Conservation (phyloP, 2,113 vertebrate genomes). For the Anolis sagrei region DNA sequence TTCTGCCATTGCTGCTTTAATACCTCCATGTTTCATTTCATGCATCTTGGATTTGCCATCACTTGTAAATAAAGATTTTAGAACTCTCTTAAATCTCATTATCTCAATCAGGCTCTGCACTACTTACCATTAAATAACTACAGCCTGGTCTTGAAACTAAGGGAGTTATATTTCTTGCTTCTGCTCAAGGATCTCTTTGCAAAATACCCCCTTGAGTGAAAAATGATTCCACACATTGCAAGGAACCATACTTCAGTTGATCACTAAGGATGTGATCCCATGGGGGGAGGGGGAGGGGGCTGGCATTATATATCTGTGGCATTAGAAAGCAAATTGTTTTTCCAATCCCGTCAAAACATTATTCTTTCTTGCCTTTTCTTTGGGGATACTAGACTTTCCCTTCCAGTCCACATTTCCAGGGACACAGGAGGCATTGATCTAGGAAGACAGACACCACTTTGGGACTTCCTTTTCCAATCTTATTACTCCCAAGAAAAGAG, state of each 20-base stretch:
- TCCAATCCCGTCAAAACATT: no score
- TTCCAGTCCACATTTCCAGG: no score
- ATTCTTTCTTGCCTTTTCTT: no score
- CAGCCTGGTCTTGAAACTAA: not conserved
- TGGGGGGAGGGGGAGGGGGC: no score
- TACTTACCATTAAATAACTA: slow-evolving; percentile 22
- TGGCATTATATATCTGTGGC: no score
- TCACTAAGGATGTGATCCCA: not conserved
- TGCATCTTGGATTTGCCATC: slow-evolving; percentile 30
- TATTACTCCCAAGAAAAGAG: no score
- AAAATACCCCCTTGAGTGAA: not conserved
- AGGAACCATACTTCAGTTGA: not conserved
- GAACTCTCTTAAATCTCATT: slow-evolving; percentile 21
- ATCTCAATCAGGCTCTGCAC: slow-evolving; percentile 12
- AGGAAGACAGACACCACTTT: no score
- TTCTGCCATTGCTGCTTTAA: slow-evolving; percentile 24
- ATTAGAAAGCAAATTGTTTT: no score
- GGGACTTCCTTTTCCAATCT: no score
- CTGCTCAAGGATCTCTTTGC: not conserved
- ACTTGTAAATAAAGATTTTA: slow-evolving; percentile 26
- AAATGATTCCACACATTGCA: not conserved
- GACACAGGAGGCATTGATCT: no score
- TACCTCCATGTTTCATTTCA: slow-evolving; percentile 32
- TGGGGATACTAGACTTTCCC: no score
- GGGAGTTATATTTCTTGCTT: not conserved